Evolutionary conservation across 2,113 vertebrate species (phyloP).

Genomic region (Scophthalmus maximus): DNA sequence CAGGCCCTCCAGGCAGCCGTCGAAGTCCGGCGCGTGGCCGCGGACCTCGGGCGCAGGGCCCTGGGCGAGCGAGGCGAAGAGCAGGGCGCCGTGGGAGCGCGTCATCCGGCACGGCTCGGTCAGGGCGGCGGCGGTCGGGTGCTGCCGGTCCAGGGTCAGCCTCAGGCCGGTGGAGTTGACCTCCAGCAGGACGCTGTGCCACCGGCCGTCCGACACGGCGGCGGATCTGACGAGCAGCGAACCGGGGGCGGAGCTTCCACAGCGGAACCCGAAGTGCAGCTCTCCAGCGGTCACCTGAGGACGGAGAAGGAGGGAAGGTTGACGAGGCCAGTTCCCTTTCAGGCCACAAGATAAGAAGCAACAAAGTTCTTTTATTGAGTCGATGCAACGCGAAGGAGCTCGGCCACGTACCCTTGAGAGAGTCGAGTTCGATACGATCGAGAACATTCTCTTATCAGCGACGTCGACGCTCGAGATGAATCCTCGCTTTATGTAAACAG

Average conservation of each 20-base stretch:
- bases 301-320: constrained; percentile 5
- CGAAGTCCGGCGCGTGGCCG: constrained; percentile 71
- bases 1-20: constrained; percentile 89
- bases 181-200: constrained; percentile 89
- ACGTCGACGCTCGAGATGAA: neutral
- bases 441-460: neutral
- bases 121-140: constrained; percentile 68
- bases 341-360: neutral
- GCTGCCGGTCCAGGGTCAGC: constrained; percentile 82
- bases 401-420: neutral
- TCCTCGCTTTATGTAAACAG: neutral
- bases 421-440: neutral
- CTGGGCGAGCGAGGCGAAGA: constrained; percentile 78
- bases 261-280: constrained; percentile 85
- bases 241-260: constrained; percentile 66
- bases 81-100: constrained; percentile 75
- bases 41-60: constrained; percentile 25
- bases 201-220: constrained; percentile 82
- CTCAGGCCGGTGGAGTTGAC: constrained; percentile 79
- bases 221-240: constrained; percentile 72
- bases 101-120: constrained; percentile 79
- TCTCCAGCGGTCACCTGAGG: constrained; percentile 85
- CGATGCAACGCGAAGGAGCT: neutral
- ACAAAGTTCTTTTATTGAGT: neutral
- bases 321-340: neutral